These are phyloP conservation scores for Zaprionus kolodkinae DNA, from an alignment of 1,140 invertebrate genomes.

Conservation along the genomic window DNA sequence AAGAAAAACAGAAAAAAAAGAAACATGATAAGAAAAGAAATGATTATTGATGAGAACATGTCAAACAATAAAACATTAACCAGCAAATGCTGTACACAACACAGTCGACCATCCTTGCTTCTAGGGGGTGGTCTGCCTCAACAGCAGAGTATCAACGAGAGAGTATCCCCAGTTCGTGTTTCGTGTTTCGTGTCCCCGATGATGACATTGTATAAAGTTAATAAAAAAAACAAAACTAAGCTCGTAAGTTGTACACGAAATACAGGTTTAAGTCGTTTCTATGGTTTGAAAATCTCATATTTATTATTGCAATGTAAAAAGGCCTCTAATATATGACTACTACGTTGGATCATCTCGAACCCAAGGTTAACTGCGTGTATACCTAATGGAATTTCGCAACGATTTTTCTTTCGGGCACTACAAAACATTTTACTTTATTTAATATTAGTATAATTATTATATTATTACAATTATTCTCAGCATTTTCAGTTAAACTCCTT, in stretches of 20 bases:
- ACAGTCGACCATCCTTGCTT: slow-evolving; percentile 27
- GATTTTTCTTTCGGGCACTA: slow-evolving; percentile 64
- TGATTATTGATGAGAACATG: slow-evolving; percentile 34
- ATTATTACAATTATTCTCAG: slow-evolving; percentile 36
- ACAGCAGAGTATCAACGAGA: background rate
- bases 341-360: slow-evolving; percentile 15
- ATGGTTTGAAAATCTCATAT: slow-evolving; percentile 35
- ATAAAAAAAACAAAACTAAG: background rate
- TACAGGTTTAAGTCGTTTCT: slow-evolving; percentile 32
- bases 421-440: slow-evolving; percentile 62
- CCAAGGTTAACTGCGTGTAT: slow-evolving; percentile 11
- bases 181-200: too few relatives aligned
- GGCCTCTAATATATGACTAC: slow-evolving; percentile 42
- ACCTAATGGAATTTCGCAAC: slow-evolving; percentile 38
- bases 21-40: slow-evolving; percentile 21
- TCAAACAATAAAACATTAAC: slow-evolving; percentile 61
- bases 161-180: too few relatives aligned
- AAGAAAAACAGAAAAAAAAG: background rate
- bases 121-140: background rate
- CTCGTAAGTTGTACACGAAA: slow-evolving; percentile 3
- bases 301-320: slow-evolving; percentile 51
- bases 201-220: too few relatives aligned
- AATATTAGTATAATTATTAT: slow-evolving; percentile 25
- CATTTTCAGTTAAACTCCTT: slow-evolving; percentile 7
- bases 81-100: slow-evolving; percentile 50